Evolutionary conservation across 2,888 invertebrate genomes (phyloP).

Genomic region (Griposia aprilina): DNA sequence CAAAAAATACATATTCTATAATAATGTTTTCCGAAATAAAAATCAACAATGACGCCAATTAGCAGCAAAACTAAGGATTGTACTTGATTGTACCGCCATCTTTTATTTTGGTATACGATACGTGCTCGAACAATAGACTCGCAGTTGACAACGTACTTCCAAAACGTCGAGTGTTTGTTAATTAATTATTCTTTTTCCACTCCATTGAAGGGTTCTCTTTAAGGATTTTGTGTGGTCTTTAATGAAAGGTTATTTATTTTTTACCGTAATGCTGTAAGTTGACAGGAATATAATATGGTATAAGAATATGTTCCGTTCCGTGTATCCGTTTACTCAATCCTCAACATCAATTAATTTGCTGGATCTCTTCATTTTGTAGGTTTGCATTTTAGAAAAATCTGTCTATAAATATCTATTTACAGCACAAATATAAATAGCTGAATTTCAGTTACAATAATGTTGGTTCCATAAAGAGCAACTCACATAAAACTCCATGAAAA

Average conservation of each 20-base stretch:
- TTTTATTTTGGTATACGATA: conserved; percentile 57
- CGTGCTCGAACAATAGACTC: conserved; percentile 76
- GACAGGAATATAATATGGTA: background rate
- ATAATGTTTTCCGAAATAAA: background rate
- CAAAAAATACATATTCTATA: background rate
- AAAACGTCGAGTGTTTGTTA: conserved; percentile 66
- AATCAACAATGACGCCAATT: background rate
- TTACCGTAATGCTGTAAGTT: background rate
- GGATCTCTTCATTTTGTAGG: background rate
- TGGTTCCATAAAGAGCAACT: background rate
- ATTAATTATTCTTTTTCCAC: conserved; percentile 71
- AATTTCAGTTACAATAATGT: background rate
- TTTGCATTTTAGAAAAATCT: too few species aligned
- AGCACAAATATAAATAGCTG: background rate
- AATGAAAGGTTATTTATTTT: conserved; percentile 49
- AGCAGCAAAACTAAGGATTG: conserved; percentile 12
- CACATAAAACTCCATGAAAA: background rate
- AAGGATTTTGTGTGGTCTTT: conserved; percentile 48
- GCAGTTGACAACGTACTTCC: conserved; percentile 58
- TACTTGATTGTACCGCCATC: conserved; percentile 6
- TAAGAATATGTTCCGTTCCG: background rate
- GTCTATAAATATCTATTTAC: background rate
- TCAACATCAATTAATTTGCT: background rate
- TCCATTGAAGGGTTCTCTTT: conserved; percentile 57
- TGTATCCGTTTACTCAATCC: background rate